phyloP scores from a whole-genome alignment of 2,888 invertebrate genomes.

The Phrixothrix hirtus region DNA sequence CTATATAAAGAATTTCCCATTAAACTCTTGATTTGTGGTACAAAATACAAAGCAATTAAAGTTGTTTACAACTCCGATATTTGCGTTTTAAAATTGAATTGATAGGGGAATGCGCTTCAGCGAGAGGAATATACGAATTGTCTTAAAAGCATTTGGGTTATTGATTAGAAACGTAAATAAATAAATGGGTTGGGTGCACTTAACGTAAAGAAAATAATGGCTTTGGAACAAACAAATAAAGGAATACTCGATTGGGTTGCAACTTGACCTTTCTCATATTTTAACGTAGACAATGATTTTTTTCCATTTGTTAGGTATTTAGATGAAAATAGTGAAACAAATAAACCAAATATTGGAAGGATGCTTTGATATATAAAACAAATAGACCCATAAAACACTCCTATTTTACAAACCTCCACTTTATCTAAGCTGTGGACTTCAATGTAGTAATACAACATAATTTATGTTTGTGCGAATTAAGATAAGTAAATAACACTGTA shows the following conservation, averaged over 20 bases:
- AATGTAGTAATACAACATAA: slow-evolving; percentile 3
- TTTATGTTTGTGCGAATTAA: no score
- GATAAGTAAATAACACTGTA: no score
- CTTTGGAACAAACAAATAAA: slow-evolving; percentile 27
- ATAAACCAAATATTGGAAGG: slow-evolving; percentile 10
- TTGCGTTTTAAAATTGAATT: slow-evolving; percentile 41
- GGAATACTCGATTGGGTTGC: slow-evolving; percentile 17
- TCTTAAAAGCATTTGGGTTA: slow-evolving; percentile 35
- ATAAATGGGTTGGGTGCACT: slow-evolving; percentile 31
- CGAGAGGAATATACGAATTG: slow-evolving; percentile 29
- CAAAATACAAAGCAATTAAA: slow-evolving; percentile 44
- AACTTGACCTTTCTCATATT: slow-evolving; percentile 16
- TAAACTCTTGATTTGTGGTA: slow-evolving; percentile 43
- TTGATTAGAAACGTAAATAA: slow-evolving; percentile 39
- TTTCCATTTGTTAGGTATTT: slow-evolving; percentile 1
- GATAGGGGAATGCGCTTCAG: slow-evolving; percentile 18
- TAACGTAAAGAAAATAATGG: slow-evolving; percentile 30
- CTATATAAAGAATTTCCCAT: slow-evolving; percentile 27
- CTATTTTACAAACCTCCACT: neutral
- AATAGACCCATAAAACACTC: slow-evolving; percentile 4
- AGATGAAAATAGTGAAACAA: slow-evolving; percentile 1
- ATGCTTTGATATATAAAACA: slow-evolving; percentile 5
- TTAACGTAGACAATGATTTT: slow-evolving; percentile 11
- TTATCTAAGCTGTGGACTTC: neutral
- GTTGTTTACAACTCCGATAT: slow-evolving; percentile 45